A percentile compares a stretch with the other conserved stretches of the same genome.
Evolutionary conservation across 1,140 invertebrate genomes (phyloP).

Genomic region (Megalopta genalis): DNA sequence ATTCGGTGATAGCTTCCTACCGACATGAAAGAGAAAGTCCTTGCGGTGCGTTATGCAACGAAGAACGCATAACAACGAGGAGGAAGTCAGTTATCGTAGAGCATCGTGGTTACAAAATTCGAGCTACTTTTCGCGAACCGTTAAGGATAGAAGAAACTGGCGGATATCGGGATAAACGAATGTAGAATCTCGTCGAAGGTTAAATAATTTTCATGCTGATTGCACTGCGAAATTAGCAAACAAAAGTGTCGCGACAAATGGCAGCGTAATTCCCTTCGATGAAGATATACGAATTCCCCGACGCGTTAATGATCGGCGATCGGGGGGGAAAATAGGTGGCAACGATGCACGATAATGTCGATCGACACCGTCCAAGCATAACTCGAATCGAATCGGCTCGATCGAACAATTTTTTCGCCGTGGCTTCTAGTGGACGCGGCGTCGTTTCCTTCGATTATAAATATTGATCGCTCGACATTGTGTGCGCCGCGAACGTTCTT

Average conservation of each 20-base stretch:
- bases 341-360: background rate
- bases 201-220: no score
- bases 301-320: background rate
- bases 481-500: background rate
- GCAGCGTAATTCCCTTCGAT: background rate
- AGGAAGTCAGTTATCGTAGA: background rate
- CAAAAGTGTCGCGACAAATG: background rate
- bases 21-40: no score
- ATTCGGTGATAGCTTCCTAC: no score
- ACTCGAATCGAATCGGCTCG: background rate
- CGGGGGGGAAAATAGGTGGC: background rate
- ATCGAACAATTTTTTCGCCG: background rate
- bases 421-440: background rate
- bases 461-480: background rate
- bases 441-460: background rate
- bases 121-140: no score
- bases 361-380: background rate
- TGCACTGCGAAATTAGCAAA: background rate
- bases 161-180: no score
- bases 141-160: no score
- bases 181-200: no score
- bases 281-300: background rate
- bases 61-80: no score
- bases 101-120: no score
- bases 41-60: no score